Base-by-base conservation (phyloP, 1,140 invertebrate genomes). In the Portunus trituberculatus region DNA sequence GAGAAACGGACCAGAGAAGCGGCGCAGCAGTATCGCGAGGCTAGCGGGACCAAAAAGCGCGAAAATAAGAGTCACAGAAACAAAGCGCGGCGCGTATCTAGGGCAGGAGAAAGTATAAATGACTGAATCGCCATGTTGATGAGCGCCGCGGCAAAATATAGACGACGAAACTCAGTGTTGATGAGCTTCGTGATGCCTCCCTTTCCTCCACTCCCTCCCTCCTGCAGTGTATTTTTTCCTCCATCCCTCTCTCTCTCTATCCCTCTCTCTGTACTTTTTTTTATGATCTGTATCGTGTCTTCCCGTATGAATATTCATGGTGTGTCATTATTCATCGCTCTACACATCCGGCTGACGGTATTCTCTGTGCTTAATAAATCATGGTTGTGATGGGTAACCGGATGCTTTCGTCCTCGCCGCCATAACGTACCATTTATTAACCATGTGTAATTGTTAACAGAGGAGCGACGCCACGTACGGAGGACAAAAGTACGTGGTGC, bases 261-360 rank as follows among this genome's bases (percentile, higher is more conserved):
- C 20, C n/a, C 67, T n/a, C n/a, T 76, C n/a, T 76, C n/a, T n/a
- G 10, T 89, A 4, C 25, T 29, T 67, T 67, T 90, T 90, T 48
- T 45, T 39, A 28, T 45, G 20, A 82, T 91, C 89, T 84, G 32
- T 52, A 91, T 94, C 93, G 46, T 52, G 93, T 82, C 93, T 91
- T 94, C 93, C 93, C 93, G 87, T 84, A 94, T 94, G 93, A 94
- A 94, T 94, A 94, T 94, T 94, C 93, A 94, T 91, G 88, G 82
- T 20, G 67, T 20, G 46, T 91, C 93, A 94, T 94, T 94, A 94
- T 94, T 94, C 89, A 94, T 90, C 93, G 91, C 91, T 94, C 45
- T 39, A 82, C 82, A 84, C 89, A 94, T 94, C 93, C 93, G 93
- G 67, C 93, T 82, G 16, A 32, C 8, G 88, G 45, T 91, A 94